Evolutionary conservation across 2,113 vertebrate species (phyloP), one percentile per base, ranked within the genome.

Genomic region (Hyaena hyaena): DNA sequence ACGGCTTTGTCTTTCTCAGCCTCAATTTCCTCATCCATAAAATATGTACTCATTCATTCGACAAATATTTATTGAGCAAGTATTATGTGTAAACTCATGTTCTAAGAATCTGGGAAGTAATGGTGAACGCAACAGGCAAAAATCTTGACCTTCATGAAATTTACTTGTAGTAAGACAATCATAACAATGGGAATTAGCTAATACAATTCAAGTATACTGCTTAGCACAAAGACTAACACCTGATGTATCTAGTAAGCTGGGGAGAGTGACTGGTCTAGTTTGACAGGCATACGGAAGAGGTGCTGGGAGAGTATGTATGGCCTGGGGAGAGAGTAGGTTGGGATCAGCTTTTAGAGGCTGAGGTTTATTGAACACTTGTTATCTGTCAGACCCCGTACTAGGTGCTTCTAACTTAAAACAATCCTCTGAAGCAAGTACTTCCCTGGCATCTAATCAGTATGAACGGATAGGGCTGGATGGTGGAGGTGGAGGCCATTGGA

Each of bases 1-100:
- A 85, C 76, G 82, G 10, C 26, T 69, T 81, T 33, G 0, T 94
- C 21, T 94, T 24, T 7, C 24, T 96, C 69, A 63, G 31, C 61
- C n/a, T 93, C n/a, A 33, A 8, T 95, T 92, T 95, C 8, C 58
- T 88, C 69, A 88, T 61, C n/a, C 23, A 66, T 80, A 84, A 84
- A 81, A 53, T 65, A n/a, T 21, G 21, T 63, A 82, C 43, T 43
- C 35, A 81, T 90, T 74, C 28, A 65, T 77, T 94, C n/a, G 35
- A 7, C 43, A 73, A 93, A 26, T 96, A 83, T 50, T 95, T 71
- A 90, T 66, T 84, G 71, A 90, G 21, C 24, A 48, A 48, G 21
- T 43, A 19, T 10, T 26, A 58, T 66, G n/a, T 88, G 43, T 63
- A 43, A 61, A 45, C 14, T 95, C 43, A 81, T 74, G 16, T 80